Evolutionary conservation across 2,888 invertebrate genomes (phyloP).

Genomic region (Oligia latruncula): DNA sequence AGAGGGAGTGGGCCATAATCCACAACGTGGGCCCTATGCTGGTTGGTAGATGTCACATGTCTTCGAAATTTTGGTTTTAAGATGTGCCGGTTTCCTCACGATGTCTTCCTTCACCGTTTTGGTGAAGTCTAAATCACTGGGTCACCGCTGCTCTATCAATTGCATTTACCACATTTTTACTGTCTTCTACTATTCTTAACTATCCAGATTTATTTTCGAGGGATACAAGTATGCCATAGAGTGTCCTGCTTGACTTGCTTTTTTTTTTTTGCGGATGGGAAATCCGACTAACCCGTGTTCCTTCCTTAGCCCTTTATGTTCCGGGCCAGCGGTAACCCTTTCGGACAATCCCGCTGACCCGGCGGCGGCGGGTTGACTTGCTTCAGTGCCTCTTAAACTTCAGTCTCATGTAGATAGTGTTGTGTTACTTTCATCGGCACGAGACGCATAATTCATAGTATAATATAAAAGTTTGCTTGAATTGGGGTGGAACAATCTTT

Average conservation of each 20-base stretch:
- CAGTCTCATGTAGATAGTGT: slow-evolving; percentile 8
- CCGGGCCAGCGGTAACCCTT: too few relatives aligned
- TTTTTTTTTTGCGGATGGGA: too few relatives aligned
- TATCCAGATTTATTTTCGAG: neutral
- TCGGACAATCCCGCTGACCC: too few relatives aligned
- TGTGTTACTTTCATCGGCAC: slow-evolving; percentile 58
- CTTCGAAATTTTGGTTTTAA: too few relatives aligned
- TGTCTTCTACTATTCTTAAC: too few relatives aligned
- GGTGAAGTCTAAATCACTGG: too few relatives aligned
- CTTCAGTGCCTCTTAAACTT: slow-evolving; percentile 4
- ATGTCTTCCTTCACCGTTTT: too few relatives aligned
- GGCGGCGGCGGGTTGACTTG: too few relatives aligned
- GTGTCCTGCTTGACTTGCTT: neutral
- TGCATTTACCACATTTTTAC: neutral
- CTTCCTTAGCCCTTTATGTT: too few relatives aligned
- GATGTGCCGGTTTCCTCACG: neutral
- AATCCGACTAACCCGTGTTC: too few relatives aligned
- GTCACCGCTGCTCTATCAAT: neutral
- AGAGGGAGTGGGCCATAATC: too few relatives aligned
- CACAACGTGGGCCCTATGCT: neutral
- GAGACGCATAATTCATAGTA: slow-evolving; percentile 53
- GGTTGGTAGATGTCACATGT: neutral
- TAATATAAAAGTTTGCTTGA: slow-evolving; percentile 53
- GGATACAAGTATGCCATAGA: neutral
- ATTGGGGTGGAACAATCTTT: slow-evolving; percentile 65